Evolutionary conservation across 2,113 vertebrate species (phyloP).

Genomic region (Pangasianodon hypophthalmus): DNA sequence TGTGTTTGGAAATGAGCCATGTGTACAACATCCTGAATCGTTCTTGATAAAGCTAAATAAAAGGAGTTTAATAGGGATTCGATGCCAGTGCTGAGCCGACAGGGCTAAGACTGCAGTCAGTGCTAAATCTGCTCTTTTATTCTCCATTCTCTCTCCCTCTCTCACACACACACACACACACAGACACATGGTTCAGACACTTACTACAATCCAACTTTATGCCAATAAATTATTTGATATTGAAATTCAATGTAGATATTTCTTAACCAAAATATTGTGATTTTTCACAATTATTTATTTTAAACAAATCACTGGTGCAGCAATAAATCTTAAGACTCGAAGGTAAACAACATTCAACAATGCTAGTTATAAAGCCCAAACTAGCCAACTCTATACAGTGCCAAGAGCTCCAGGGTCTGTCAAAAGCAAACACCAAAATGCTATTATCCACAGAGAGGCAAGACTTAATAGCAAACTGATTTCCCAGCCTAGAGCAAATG

Average conservation of each 20-base stretch:
- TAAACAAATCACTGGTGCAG: slow-evolving; percentile 19
- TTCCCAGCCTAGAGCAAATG: background rate
- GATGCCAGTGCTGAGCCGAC: slow-evolving; percentile 29
- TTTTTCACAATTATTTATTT: background rate
- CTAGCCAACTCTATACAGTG: background rate
- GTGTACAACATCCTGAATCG: slow-evolving; percentile 58
- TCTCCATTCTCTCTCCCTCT: background rate
- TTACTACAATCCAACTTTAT: background rate
- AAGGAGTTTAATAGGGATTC: slow-evolving; percentile 57
- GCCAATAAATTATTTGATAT: background rate
- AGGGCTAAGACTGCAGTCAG: slow-evolving; percentile 54
- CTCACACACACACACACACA: background rate
- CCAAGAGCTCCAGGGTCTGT: background rate
- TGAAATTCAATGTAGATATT: background rate
- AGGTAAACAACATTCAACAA: background rate
- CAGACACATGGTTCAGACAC: background rate
- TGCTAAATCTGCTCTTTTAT: slow-evolving; percentile 40
- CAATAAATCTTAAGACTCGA: slow-evolving; percentile 3
- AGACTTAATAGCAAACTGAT: slow-evolving; percentile 12
- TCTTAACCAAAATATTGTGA: background rate
- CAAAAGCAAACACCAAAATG: slow-evolving; percentile 26
- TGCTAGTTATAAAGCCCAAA: slow-evolving; percentile 14
- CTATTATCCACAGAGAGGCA: slow-evolving; percentile 13
- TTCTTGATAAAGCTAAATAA: slow-evolving; percentile 61
- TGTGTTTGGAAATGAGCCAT: slow-evolving; percentile 54